Evolutionary conservation across 2,113 vertebrate genomes (phyloP), one percentile per base, ranked within the genome.

Genomic region (Eurypyga helias): DNA sequence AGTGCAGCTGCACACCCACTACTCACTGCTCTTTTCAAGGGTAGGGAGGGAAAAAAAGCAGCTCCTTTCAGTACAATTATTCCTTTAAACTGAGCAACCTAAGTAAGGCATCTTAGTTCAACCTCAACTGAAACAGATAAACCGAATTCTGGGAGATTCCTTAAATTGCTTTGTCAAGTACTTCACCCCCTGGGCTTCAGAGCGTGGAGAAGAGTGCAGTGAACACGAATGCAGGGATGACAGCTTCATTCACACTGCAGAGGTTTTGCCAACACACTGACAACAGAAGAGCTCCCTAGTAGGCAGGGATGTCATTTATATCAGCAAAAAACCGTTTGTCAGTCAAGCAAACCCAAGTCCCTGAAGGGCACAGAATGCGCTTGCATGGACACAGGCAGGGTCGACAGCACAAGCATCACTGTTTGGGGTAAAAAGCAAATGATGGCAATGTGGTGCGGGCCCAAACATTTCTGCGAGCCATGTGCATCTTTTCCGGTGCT

Each of bases 281-380:
- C 38, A 36, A 3, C 45, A 83, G 60, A 48, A 36, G 12, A 54
- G 13, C 21, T 31, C 58, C 26, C 45, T 28, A 57, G 61, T 33
- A 83, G 72, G 41, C 0, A 41, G 29, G 2, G 31, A 13, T 23
- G 51, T 6, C 38, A 52, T 57, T 20, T 51, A 31, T 2, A 17
- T 13, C 38, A 38, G 61, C 8, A 69, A n/a, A 55, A 41, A 85
- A 26, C 3, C 1, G 0, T n/a, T 29, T 0, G 1, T 11, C 54
- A 19, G 60, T 13, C 45, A 65, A 85, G 43, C 57, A 66, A 28
- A 24, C 1, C 14, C 61, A 34, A 29, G n/a, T 51, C 61, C 55
- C 75, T 29, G 60, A 17, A 17, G 3, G 36, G 51, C 19, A 76
- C 0, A 7, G 28, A 0, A 7, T 72, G 64, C 12, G n/a, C 23